Base-by-base conservation (phyloP, 2,888 invertebrate species). In the Metallyticus violacea region DNA sequence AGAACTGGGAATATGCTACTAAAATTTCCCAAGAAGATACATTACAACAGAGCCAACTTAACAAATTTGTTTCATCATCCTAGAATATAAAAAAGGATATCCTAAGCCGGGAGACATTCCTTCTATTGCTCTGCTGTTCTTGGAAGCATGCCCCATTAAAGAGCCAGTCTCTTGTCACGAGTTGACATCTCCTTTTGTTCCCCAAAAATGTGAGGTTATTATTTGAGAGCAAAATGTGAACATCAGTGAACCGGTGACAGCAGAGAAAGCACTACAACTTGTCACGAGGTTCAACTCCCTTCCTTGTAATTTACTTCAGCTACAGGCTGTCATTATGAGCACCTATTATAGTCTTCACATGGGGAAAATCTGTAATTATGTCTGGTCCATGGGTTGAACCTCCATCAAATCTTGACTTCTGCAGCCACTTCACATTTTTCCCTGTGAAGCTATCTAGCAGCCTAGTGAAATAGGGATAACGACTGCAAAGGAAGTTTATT, bases 351-450 rank as follows among this genome's bases (percentile, higher is more conserved):
- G n/a, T n/a, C n/a, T n/a, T n/a, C n/a, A n/a, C n/a, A 29, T 80
- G 81, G 82, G 85, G 82, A 81, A 85, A 87, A 87, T 87, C 81
- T 81, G 81, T 87, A 85, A 87, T 87, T 87, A 87, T 62, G 85
- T 29, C 79, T 85, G 77, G 85, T 30, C 77, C 79, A 27, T 77
- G 7, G 30, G 81, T 26, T 81, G 30, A 77, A 76, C 78, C 85
- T 30, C 78, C 79, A 26, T 81, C 28, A 26, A n/a, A 40, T 30
- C 25, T n/a, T 25, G 85, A 40, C n/a, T 29, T 30, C 25, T 30
- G 78, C 77, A 30, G 77, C 77, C 85, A 78, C 79, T 85, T 81
- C 26, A 62, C 81, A 40, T 40, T 62, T 22, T 22, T 15, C 15
- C 40, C 40, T 62, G 40, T 9, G 40, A 62, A 62, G 40, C 22